A percentile compares a stretch with the other conserved stretches of the same genome.
phyloP scores from a whole-genome alignment of 2,797 vertebrate genomes.

The Chloroceryle inda region DNA sequence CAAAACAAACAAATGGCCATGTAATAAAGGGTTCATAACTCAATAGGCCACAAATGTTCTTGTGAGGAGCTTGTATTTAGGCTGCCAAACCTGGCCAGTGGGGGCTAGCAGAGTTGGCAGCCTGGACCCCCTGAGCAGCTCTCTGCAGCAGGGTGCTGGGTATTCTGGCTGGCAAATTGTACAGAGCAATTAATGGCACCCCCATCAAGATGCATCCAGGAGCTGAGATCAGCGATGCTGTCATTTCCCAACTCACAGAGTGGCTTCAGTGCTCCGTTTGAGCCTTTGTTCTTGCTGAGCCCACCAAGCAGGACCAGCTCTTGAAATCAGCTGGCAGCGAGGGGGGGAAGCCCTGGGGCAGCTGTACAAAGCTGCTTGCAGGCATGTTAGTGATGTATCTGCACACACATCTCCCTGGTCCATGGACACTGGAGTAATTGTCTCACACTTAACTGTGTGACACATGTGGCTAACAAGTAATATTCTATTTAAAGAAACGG shows the following conservation, averaged over 20 bases:
- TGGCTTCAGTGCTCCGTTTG: rapidly evolving
- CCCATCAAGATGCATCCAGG: rapidly evolving
- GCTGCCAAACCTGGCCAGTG: not conserved
- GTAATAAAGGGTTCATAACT: not conserved
- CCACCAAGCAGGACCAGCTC: not conserved
- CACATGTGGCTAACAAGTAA: not conserved
- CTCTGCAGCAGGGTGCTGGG: not conserved
- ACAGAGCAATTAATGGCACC: not conserved
- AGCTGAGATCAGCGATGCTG: rapidly evolving
- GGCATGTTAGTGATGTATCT: rapidly evolving
- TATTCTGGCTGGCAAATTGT: not conserved
- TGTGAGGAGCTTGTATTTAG: not conserved
- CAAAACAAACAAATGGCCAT: not conserved
- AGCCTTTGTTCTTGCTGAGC: not conserved
- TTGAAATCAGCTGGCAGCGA: not conserved
- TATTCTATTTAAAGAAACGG: not conserved
- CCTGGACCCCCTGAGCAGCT: not conserved
- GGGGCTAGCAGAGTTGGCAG: not conserved
- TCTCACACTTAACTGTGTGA: not conserved
- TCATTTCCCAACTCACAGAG: not conserved
- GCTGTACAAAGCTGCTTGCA: not conserved
- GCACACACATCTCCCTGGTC: not conserved
- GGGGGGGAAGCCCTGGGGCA: not conserved
- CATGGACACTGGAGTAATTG: not conserved
- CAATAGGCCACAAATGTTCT: not conserved